Base-by-base conservation (phyloP, 2,797 vertebrate genomes). In the Nothura maculosa region DNA sequence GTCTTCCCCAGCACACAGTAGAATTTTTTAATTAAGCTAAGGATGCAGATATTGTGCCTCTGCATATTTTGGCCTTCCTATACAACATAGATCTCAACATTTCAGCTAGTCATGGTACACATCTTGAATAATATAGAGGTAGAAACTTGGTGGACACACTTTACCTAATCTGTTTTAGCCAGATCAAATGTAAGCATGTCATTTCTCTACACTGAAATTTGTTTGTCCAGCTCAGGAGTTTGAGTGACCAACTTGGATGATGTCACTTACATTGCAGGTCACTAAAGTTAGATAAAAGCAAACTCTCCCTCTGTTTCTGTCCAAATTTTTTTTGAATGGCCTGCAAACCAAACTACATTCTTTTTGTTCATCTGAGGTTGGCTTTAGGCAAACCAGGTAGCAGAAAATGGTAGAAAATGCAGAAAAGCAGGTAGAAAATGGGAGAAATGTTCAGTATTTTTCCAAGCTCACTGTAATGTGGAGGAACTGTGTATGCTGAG, bases 191-290 rank as follows among this genome's bases (percentile, higher is more conserved):
- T 15, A 67, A n/a, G 45, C 20, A 38, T 1, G 14, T 40, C 2
- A 45, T 18, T 92, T 81, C 7, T 50, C 38, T 67, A 48, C 32
- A 79, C 13, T 34, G 38, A 34, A 87, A 75, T 43, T 50, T 66
- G 9, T 30, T 6, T 45, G 21, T 19, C 54, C 54, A 81, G 54
- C 34, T 91, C 48, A 20, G 9, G 60, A 38, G 10, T 18, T 61
- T 1, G 0, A 47, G 20, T 64, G 58, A 42, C 58, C 48, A 68
- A 0, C 14, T 67, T 40, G n/a, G 48, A 68, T 67, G 48, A 2
- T 36, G 4, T 6, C 4, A 2, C 0, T 78, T 58, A 72, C 5
- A 45, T 11, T 54, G 63, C 2, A 18, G 18, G 28, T 4, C 1
- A 75, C 12, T 36, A 8, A 85, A 72, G 20, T 19, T 64, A 30